These are phyloP conservation scores for Paraplagusia blochii DNA, from an alignment of 2,113 vertebrate genomes.

Conservation along the genomic window DNA sequence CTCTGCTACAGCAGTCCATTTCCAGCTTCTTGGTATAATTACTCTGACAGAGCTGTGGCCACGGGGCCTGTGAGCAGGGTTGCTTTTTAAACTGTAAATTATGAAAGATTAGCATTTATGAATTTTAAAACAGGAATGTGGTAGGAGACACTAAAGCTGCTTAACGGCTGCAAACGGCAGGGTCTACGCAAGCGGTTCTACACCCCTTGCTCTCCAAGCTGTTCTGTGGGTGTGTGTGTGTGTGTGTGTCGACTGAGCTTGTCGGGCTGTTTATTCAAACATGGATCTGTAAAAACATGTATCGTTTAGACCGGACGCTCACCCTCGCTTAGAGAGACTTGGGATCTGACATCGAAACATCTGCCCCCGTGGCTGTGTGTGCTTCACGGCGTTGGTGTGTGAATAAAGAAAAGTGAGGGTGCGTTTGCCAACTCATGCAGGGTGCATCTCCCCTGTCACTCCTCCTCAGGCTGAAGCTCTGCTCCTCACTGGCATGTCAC, in stretches of 20 bases:
- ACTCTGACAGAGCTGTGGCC: conserved; percentile 99
- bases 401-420: conserved; percentile 35
- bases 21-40: conserved; percentile 99
- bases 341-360: conserved; percentile 76
- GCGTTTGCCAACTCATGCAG: conserved; percentile 66
- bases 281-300: conserved; percentile 58
- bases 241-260: conserved; percentile 27
- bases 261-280: conserved; percentile 68
- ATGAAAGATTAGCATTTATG: conserved; percentile 99
- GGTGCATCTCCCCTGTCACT: conserved; percentile 66
- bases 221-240: conserved; percentile 39
- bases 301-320: conserved; percentile 65
- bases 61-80: conserved; percentile 97
- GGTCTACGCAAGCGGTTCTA: conserved; percentile 86
- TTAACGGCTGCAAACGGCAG: conserved; percentile 94
- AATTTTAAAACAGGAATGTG: conserved; percentile 99
- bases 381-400: conserved; percentile 5
- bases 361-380: conserved; percentile 42
- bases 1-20: conserved; percentile 98
- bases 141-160: conserved; percentile 99
- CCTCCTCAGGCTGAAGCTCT: conserved; percentile 63
- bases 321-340: conserved; percentile 70
- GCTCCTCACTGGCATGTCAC: conserved; percentile 72
- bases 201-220: conserved; percentile 81
- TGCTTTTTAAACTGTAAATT: conserved; percentile 99